phyloP scores from a whole-genome alignment of 2,797 vertebrate genomes.

The Rhynchonycteris naso region DNA sequence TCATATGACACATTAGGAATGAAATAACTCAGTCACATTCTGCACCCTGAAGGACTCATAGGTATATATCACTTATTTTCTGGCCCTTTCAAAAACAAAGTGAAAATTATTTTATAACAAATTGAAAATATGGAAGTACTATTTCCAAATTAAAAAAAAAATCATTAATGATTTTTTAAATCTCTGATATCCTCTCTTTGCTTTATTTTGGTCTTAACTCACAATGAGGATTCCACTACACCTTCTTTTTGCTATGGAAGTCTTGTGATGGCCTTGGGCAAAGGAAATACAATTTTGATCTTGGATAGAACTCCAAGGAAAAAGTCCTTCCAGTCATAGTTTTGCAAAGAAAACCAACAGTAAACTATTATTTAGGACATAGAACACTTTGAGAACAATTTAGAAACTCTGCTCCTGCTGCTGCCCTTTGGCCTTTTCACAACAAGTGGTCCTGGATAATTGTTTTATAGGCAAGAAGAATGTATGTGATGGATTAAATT shows the following conservation, averaged over 20 bases:
- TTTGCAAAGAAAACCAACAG: neutral
- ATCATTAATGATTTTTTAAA: neutral
- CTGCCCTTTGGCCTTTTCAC: neutral
- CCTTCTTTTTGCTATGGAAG: neutral
- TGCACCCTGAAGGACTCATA: neutral
- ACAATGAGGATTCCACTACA: neutral
- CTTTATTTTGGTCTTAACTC: neutral
- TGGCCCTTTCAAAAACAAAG: neutral
- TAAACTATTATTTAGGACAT: neutral
- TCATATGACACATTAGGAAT: neutral
- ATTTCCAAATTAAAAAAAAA: neutral
- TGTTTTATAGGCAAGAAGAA: neutral
- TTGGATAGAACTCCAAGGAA: neutral
- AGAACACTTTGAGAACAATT: neutral
- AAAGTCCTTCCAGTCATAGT: constrained; percentile 16
- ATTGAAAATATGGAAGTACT: neutral
- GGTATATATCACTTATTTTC: neutral
- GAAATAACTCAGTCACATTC: neutral
- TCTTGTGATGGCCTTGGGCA: neutral
- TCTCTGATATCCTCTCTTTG: neutral
- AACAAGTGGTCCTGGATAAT: neutral
- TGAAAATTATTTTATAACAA: neutral
- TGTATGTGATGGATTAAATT: neutral
- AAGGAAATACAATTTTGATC: constrained; percentile 19
- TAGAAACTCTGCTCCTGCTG: neutral